Evolutionary conservation across 30 jellyfish, hydroid and myxozoan genomes (phyloP), one percentile per base, ranked within the genome.

Genomic region (Rhopilema esculentum): DNA sequence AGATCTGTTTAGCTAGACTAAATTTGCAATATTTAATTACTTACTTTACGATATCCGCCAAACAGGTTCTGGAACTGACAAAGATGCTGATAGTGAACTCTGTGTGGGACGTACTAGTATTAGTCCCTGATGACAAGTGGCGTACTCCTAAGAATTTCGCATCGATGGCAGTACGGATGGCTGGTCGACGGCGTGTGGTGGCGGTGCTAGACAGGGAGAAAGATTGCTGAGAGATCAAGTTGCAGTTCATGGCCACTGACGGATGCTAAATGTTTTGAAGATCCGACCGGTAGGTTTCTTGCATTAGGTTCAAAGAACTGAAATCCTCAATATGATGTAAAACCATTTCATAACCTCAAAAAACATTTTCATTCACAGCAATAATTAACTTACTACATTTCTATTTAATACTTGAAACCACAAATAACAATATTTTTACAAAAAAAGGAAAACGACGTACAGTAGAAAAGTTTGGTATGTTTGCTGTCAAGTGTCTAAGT

Each of bases 111-210:
- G 31, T 87, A 87, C 68, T n/a, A 76, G 96, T 40, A 87, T 87
- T 49, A n/a, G 87, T 76, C 16, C 96, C 86, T 28, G 96, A 87
- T 71, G 90, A n/a, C 96, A 0, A 79, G 83, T 17, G 96, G 96
- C 17, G n/a, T 77, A 25, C 67, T 68, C 90, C 40, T 69, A 68
- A 70, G 66, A 80, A 53, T 87, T 87, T 51, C 49, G 70, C 49
- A 77, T 87, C 32, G 83, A 87, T 68, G 24, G 86, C 64, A 69
- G 24, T 18, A 66, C 86, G 17, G 96, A 90, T 0, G 76, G 96
- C 90, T 20, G 76, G 72, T 76, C 40, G 29, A 33, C 86, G 16
- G 24, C 76, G n/a, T n/a, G n/a, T n/a, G n/a, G n/a, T n/a, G 0
- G 90, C 67, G 12, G 16, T 51, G 16, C 67, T 87, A 51, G 91